phyloP scores from a whole-genome alignment of 1,140 invertebrate species.

The Mamestra configurata region DNA sequence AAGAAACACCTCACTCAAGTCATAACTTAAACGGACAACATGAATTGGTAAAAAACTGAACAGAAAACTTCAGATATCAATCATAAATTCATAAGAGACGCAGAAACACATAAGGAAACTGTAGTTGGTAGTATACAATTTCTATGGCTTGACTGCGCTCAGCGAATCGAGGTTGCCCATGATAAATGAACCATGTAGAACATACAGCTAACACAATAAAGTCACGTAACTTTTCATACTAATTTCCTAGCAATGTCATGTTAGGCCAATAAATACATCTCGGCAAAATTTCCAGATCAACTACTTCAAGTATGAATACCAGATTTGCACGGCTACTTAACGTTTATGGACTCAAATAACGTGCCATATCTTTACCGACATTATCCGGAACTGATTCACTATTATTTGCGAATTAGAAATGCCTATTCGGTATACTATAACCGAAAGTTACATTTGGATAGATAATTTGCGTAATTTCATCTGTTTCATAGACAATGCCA shows the following conservation, averaged over 20 bases:
- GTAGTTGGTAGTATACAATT: slow-evolving; percentile 16
- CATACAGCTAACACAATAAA: slow-evolving; percentile 42
- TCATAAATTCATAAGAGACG: slow-evolving; percentile 40
- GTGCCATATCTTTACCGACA: slow-evolving; percentile 55
- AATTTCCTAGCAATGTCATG: slow-evolving; percentile 54
- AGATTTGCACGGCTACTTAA: slow-evolving; percentile 67
- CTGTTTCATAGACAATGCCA: neutral
- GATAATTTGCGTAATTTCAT: slow-evolving; percentile 44
- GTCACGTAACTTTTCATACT: slow-evolving; percentile 49
- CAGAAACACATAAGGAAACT: slow-evolving; percentile 32
- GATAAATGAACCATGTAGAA: slow-evolving; percentile 23
- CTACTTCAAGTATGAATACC: slow-evolving; percentile 30
- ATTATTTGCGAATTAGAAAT: slow-evolving; percentile 34
- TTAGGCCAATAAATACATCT: slow-evolving; percentile 32
- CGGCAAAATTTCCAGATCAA: slow-evolving; percentile 8
- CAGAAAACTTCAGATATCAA: slow-evolving; percentile 35
- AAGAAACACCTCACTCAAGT: slow-evolving; percentile 32
- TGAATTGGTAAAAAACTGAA: neutral
- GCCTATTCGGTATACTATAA: slow-evolving; percentile 49
- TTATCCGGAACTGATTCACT: slow-evolving; percentile 45
- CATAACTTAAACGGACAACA: slow-evolving; percentile 35
- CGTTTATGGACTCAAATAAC: slow-evolving; percentile 68
- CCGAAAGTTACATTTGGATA: slow-evolving; percentile 23
- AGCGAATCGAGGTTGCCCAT: slow-evolving; percentile 20
- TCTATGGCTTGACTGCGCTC: slow-evolving; percentile 28